A percentile compares a stretch with the other conserved stretches of the same genome.
phyloP scores from a whole-genome alignment of 2,113 vertebrate species.

The Monopterus albus region DNA sequence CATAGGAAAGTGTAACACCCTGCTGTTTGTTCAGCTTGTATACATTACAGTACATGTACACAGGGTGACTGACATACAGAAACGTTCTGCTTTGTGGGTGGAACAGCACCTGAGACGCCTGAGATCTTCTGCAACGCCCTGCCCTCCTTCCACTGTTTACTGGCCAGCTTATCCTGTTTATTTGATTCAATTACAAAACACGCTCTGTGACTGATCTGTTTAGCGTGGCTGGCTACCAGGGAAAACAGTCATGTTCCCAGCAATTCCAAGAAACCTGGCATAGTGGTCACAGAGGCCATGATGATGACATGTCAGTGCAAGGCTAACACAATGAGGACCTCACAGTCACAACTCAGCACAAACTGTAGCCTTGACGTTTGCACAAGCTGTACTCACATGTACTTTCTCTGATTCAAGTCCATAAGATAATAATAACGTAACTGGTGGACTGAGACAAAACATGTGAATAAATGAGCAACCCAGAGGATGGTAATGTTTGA shows the following conservation, averaged over 20 bases:
- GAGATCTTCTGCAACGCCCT: constrained; percentile 50
- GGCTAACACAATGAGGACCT: constrained; percentile 56
- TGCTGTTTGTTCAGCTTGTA: constrained; percentile 33
- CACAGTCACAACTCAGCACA: constrained; percentile 67
- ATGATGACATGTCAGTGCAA: constrained; percentile 74
- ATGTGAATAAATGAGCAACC: constrained; percentile 37
- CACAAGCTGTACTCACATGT: constrained; percentile 55
- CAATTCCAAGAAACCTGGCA: constrained; percentile 67
- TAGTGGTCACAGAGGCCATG: constrained; percentile 63
- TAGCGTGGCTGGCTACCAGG: constrained; percentile 67
- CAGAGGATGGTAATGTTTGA: constrained; percentile 27
- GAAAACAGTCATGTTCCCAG: constrained; percentile 70
- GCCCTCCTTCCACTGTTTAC: constrained; percentile 64
- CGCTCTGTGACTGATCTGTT: constrained; percentile 69
- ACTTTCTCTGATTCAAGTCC: constrained; percentile 39
- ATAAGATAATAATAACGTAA: constrained; percentile 42
- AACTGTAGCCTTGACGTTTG: constrained; percentile 59
- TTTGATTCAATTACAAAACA: constrained; percentile 74
- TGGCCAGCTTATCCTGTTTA: constrained; percentile 67
- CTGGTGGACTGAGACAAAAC: constrained; percentile 39
- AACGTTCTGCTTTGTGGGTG: not conserved
- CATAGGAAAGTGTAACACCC: constrained; percentile 21
- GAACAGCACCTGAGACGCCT: constrained; percentile 31
- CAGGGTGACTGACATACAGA: constrained; percentile 23
- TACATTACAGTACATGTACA: constrained; percentile 33